Base-by-base conservation (phyloP, 2,888 invertebrate genomes). In the Heliconius sara region DNA sequence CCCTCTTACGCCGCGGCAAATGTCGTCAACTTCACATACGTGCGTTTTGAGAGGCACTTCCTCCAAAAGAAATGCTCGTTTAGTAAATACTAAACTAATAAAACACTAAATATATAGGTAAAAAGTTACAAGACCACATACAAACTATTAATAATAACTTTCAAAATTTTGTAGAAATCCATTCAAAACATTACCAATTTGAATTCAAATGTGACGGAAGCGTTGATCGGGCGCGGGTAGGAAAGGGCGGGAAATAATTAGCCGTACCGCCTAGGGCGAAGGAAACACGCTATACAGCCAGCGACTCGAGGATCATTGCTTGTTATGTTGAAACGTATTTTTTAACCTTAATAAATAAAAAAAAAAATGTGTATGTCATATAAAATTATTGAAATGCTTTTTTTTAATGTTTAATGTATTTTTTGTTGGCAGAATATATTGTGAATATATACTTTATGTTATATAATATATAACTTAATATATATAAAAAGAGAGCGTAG, bases 221-320 rank as follows among this genome's bases (percentile, higher is more conserved):
- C 83, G 84, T 83, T 83, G 84, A 84, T 83, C 84, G 84, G 82
- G 84, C 66, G 74, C 84, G 82, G 83, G 81, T 81, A 91, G 90
- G 91, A 91, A 92, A 92, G 89, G 88, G 92, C 92, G 92, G 93
- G 93, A 93, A 93, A 93, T 94, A 94, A 94, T 94, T 93, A 93
- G 92, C 91, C 87, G 86, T 82, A 84, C 83, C 87, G 84, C 89
- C 93, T 89, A 84, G 76, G 91, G 92, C 92, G 68, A 88, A 88
- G 90, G 91, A 91, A 90, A 85, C 86, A 83, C 84, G 83, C 85
- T 86, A 89, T 89, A 87, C 90, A 90, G 75, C 65, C 63, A 63
- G 63, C 75, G 75, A 75, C 65, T 75, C 65, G 75, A 65, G 65
- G 75, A 75, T 75, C 76, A 52, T 76, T 66, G 76, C 76, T 76